Base-by-base conservation (phyloP, 2,797 vertebrate genomes). In the Aplochiton taeniatus region DNA sequence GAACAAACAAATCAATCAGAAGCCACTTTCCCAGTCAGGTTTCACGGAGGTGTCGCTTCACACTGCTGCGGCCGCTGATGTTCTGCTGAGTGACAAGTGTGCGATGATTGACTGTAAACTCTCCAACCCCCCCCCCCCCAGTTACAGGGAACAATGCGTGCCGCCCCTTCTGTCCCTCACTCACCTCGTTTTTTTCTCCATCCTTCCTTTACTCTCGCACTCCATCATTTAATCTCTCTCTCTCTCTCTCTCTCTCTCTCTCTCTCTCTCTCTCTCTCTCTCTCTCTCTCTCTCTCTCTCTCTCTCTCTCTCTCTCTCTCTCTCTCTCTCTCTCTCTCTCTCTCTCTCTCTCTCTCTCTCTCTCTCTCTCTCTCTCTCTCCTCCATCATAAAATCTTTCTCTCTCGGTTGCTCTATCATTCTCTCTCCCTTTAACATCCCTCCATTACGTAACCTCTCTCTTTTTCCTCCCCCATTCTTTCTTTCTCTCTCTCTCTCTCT, bases 351-450 rank as follows among this genome's bases (percentile, higher is more conserved):
- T n/a, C n/a, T n/a, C n/a, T n/a, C n/a, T n/a, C n/a, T n/a, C n/a
- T n/a, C n/a, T n/a, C n/a, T n/a, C n/a, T n/a, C n/a, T n/a, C n/a
- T 65, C 51, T 73, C 62, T 69, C 11, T 9, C 57, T 75, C 74
- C 46, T 65, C 64, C 67, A 10, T 73, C 79, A 68, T 69, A 70
- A 79, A 79, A 77, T 75, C 70, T 80, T 79, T 78, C 72, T 68
- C 75, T 73, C 64, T 79, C 80, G n/a, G n/a, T n/a, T 20, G 16
- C 11, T 48, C 46, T 48, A 3, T 48, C n/a, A n/a, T n/a, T n/a
- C n/a, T n/a, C n/a, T n/a, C n/a, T n/a, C n/a, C n/a, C n/a, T n/a
- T n/a, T n/a, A n/a, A n/a, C n/a, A n/a, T n/a, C n/a, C n/a, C n/a
- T n/a, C n/a, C n/a, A n/a, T n/a, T n/a, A n/a, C n/a, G n/a, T n/a